Percentiles rank a stretch among this genome's conserved stretches.
These are phyloP conservation scores for Epistrophella euchroma DNA, from an alignment of 2,888 invertebrate species.

Conservation along the genomic window DNA sequence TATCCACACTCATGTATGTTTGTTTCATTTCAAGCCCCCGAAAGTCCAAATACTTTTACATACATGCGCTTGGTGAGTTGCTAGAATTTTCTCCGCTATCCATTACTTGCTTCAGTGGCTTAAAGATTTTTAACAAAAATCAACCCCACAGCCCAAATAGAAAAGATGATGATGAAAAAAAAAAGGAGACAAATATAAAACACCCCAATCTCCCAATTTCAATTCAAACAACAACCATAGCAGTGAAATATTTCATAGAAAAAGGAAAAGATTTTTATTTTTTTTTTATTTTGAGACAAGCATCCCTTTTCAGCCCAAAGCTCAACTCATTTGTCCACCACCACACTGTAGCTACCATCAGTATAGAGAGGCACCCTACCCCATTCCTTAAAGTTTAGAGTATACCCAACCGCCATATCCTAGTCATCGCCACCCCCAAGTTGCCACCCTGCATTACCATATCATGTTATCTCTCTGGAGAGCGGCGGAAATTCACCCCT, in stretches of 20 bases:
- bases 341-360: slow-evolving; percentile 21
- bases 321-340: slow-evolving; percentile 74
- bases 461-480: slow-evolving; percentile 75
- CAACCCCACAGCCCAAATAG: slow-evolving; percentile 33
- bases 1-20: slow-evolving; percentile 16
- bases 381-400: slow-evolving; percentile 33
- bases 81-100: slow-evolving; percentile 73
- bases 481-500: slow-evolving; percentile 73
- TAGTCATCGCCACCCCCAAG: slow-evolving; percentile 30
- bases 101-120: slow-evolving; percentile 74
- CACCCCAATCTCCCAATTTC: slow-evolving; percentile 60
- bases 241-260: slow-evolving; percentile 59
- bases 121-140: slow-evolving; percentile 62
- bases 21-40: background rate
- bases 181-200: slow-evolving; percentile 22
- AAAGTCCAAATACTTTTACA: slow-evolving; percentile 37
- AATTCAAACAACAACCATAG: slow-evolving; percentile 56
- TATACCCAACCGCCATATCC: slow-evolving; percentile 40
- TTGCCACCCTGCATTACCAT: slow-evolving; percentile 72
- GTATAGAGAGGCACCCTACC: slow-evolving; percentile 33
- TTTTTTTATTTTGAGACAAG: slow-evolving; percentile 53
- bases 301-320: slow-evolving; percentile 73
- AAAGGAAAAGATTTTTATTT: slow-evolving; percentile 24
- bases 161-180: slow-evolving; percentile 20
- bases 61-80: slow-evolving; percentile 55